These are phyloP conservation scores for Eolophus roseicapilla DNA, from an alignment of 2,113 vertebrate genomes.

Conservation along the genomic window DNA sequence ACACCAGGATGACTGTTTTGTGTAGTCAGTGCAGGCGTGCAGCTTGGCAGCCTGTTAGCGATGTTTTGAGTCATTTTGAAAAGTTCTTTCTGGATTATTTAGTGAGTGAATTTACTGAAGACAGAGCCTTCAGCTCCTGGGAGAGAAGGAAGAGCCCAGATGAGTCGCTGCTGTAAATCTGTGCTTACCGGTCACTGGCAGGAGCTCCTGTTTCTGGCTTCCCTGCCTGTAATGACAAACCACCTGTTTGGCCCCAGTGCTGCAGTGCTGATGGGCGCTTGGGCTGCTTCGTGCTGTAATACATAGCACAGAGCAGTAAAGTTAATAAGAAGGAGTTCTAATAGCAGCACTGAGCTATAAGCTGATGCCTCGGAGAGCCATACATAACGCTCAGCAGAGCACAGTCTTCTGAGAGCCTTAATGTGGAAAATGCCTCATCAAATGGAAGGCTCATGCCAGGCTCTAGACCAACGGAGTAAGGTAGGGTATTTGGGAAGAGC, in stretches of 20 bases:
- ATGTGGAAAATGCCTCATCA: neutral
- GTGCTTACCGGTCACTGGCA: neutral
- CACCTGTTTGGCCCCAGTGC: neutral
- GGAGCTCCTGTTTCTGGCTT: neutral
- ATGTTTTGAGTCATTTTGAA: neutral
- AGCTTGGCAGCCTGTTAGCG: neutral
- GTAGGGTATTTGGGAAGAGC: neutral
- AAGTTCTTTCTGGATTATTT: constrained; percentile 35
- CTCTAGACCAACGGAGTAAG: neutral
- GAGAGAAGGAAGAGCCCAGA: neutral
- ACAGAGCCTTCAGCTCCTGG: neutral
- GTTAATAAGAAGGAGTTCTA: neutral
- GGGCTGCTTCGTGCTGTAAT: neutral
- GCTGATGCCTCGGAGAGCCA: neutral
- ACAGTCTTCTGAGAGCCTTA: neutral
- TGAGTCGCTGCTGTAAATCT: neutral
- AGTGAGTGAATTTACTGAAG: constrained; percentile 29
- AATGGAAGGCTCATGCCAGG: neutral
- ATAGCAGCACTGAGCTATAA: neutral
- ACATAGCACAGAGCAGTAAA: neutral
- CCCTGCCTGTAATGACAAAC: neutral
- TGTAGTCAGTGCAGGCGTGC: neutral
- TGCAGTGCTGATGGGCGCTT: accelerated
- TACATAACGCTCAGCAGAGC: accelerated
- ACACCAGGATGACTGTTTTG: neutral